Base-by-base conservation (phyloP, 2,797 vertebrate species). In the Chiloscyllium punctatum region DNA sequence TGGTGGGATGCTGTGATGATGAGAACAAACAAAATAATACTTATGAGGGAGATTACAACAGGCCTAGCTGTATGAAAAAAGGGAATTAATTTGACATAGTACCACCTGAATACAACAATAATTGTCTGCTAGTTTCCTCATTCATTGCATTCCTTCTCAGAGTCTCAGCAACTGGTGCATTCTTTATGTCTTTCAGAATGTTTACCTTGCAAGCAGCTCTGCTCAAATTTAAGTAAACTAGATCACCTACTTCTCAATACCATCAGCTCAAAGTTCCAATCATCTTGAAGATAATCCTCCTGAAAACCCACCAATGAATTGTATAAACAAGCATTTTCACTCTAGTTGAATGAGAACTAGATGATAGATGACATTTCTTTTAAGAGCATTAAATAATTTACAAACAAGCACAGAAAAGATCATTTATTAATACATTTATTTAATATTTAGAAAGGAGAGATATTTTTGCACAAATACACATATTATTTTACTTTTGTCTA, bases 231-330 rank as follows among this genome's bases (percentile, higher is more conserved):
- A 91, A 91, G 88, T 91, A 33, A 90, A 91, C 18, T 33, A 21
- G 66, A 91, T 91, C 88, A 91, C 88, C 27, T 66, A 4, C n/a
- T 91, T 66, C 66, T 91, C 27, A 57, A 88, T 88, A 88, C 86
- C 18, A 11, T 23, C 48, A 51, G 53, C 21, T 84, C 16, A 84
- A n/a, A 82, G 2, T 82, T 82, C 82, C 79, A 82, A 33, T 90
- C 53, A 13, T 30, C 27, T 90, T 11, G 30, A 62, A 90, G 87
- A 90, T 62, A 62, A 62, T 90, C 53, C 62, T 33, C 30, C 87
- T 33, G 87, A 62, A 90, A 62, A 8, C 7, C 53, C 9, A 90
- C n/a, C 53, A 62, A 30, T 25, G 25, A 53, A 62, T 3, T 16
- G 3, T 62, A 33, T 62, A 62, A 11, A 62, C 87, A 62, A 62